phyloP scores from a whole-genome alignment of 2,797 vertebrate genomes.

The Anguilla obscura region DNA sequence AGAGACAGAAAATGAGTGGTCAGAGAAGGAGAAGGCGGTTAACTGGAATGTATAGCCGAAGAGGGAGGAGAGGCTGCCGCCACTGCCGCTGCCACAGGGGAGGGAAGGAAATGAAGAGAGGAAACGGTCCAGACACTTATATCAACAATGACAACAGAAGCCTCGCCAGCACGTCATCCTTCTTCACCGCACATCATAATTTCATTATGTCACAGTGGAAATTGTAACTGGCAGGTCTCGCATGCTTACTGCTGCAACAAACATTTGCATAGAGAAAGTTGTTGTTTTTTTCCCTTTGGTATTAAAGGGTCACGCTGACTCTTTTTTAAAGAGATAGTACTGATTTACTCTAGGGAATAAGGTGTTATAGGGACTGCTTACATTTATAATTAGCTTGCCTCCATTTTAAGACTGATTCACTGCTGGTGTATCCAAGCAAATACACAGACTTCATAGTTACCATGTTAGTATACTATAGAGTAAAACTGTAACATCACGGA shows the following conservation, averaged over 20 bases:
- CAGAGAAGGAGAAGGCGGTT: constrained; percentile 48
- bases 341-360: background rate
- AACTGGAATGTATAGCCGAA: constrained; percentile 54
- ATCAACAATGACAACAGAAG: background rate
- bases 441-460: too few relatives aligned
- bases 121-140: constrained; percentile 33
- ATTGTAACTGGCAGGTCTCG: background rate
- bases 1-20: constrained; percentile 45
- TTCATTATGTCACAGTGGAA: background rate
- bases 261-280: background rate
- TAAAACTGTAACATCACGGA: too few relatives aligned
- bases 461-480: too few relatives aligned
- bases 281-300: background rate
- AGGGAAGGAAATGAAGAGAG: constrained; percentile 48
- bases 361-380: background rate
- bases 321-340: background rate
- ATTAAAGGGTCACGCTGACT: background rate
- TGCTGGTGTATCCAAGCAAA: background rate
- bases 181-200: background rate
- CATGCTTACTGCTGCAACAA: background rate
- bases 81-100: constrained; percentile 59
- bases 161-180: background rate
- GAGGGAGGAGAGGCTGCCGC: constrained; percentile 56
- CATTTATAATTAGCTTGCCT: background rate
- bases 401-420: background rate